These are phyloP conservation scores for Liopterus haemorrhoidalis DNA, from an alignment of 2,888 invertebrate genomes.

Conservation along the genomic window DNA sequence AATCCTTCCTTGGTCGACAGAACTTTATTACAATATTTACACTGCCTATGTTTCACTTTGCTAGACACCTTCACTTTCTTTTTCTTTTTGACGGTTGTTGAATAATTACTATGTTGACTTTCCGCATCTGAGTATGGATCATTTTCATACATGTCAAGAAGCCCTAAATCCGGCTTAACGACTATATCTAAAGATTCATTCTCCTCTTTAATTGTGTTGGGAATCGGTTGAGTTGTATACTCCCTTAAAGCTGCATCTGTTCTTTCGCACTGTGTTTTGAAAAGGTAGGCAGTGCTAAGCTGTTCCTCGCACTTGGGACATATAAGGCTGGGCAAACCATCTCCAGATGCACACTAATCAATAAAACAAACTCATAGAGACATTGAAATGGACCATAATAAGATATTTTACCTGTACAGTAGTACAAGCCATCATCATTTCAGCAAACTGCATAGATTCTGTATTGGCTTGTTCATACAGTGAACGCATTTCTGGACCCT, in stretches of 20 bases:
- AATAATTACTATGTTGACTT: slow-evolving; percentile 22
- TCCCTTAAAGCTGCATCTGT: slow-evolving; percentile 41
- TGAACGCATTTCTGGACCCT: slow-evolving; percentile 41
- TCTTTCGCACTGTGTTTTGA: slow-evolving; percentile 44
- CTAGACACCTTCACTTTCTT: slow-evolving; percentile 32
- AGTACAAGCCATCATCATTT: slow-evolving; percentile 45
- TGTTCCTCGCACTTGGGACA: slow-evolving; percentile 43
- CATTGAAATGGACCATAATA: background rate
- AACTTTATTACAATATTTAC: slow-evolving; percentile 40
- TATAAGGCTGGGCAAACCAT: slow-evolving; percentile 42
- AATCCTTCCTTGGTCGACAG: slow-evolving; percentile 40
- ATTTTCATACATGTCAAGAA: slow-evolving; percentile 28
- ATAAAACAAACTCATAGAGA: background rate
- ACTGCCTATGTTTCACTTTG: slow-evolving; percentile 37
- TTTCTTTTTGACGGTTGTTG: slow-evolving; percentile 24
- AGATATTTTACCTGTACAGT: slow-evolving; percentile 40
- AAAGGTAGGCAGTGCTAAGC: slow-evolving; percentile 42
- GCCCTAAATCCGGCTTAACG: slow-evolving; percentile 33
- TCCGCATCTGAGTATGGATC: slow-evolving; percentile 30
- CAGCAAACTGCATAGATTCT: slow-evolving; percentile 39
- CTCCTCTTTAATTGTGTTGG: slow-evolving; percentile 19
- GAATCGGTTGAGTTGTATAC: slow-evolving; percentile 27
- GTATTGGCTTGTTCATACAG: slow-evolving; percentile 41
- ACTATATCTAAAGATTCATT: slow-evolving; percentile 33
- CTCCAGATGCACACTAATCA: slow-evolving; percentile 32